phyloP scores from a whole-genome alignment of 2,113 vertebrate genomes.

The Eolophus roseicapilla region DNA sequence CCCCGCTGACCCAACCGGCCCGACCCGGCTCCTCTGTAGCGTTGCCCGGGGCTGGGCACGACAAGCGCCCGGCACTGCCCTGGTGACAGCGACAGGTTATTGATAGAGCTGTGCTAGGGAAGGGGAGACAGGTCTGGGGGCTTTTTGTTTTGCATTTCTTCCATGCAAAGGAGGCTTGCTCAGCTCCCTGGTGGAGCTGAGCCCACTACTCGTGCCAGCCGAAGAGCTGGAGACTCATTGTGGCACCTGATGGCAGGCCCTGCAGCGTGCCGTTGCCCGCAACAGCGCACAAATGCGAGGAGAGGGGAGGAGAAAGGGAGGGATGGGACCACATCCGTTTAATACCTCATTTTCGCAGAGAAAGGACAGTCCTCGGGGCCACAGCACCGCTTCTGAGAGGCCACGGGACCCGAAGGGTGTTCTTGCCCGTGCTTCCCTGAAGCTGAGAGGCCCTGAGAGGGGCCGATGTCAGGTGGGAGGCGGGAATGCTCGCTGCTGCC shows the following conservation, averaged over 20 bases:
- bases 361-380: background rate
- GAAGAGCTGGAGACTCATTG: background rate
- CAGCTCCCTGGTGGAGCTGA: background rate
- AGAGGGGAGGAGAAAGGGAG: no score
- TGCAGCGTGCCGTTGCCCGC: background rate
- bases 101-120: background rate
- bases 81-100: accelerated
- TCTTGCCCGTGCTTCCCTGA: background rate
- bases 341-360: background rate
- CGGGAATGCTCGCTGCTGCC: background rate
- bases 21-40: background rate
- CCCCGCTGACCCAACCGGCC: background rate
- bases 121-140: background rate
- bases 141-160: background rate
- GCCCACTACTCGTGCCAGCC: background rate
- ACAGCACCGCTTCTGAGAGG: background rate
- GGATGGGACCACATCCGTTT: accelerated
- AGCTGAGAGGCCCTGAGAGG: background rate
- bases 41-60: background rate
- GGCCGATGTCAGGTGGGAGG: background rate
- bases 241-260: background rate
- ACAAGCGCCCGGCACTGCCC: accelerated
- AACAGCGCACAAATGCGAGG: background rate
- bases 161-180: background rate
- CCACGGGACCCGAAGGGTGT: background rate